Base-by-base conservation (phyloP, 1,140 invertebrate species). In the Penaeus vannamei region DNA sequence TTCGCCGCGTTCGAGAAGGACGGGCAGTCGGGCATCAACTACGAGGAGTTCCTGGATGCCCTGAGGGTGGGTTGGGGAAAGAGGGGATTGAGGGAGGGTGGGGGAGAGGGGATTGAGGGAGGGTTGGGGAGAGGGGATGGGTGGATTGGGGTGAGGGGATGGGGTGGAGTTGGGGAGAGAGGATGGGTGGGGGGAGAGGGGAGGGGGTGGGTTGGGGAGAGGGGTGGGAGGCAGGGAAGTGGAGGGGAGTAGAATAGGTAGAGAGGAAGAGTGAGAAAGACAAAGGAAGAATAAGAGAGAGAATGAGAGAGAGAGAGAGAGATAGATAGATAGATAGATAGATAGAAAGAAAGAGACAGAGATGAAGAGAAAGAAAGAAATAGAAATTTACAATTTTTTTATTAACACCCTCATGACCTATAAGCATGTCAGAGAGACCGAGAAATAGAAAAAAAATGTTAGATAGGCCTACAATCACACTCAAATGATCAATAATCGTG, bases 41-140 rank as follows among this genome's bases (percentile, higher is more conserved):
- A 98, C 93, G 96, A 98, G 66, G 98, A 99, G 93, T 99, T 99
- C 93, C 93, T 99, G 20, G 92, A 94, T 26, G 95, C 96, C 53
- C 94, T 99, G 85, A 95, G 98, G 92, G 98, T 99, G 94, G 95
- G 95, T 94, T 20, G 22, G 84, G 32, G 4, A 46, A 46, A 12
- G n/a, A 4, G 36, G 17, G 14, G 32, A 36, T 32, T 0, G 2
- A 66, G 46, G 20, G 23, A n/a, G 32, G 4, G 29, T 20, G 23
- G 10, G 17, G 26, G n/a, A 36, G 36, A n/a, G 66, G 8, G 66
- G 8, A n/a, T 12, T 76, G 32, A 14, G 2, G 2, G 2, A 14
- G 2, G 32, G 23, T 2, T 1, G 17, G 5, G 26, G 26, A 0
- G 0, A 4, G 22, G n/a, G 17, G 69, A 32, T 20, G 5, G 26